phyloP scores from a whole-genome alignment of 2,888 invertebrate genomes.

The Luperina nickerlii region DNA sequence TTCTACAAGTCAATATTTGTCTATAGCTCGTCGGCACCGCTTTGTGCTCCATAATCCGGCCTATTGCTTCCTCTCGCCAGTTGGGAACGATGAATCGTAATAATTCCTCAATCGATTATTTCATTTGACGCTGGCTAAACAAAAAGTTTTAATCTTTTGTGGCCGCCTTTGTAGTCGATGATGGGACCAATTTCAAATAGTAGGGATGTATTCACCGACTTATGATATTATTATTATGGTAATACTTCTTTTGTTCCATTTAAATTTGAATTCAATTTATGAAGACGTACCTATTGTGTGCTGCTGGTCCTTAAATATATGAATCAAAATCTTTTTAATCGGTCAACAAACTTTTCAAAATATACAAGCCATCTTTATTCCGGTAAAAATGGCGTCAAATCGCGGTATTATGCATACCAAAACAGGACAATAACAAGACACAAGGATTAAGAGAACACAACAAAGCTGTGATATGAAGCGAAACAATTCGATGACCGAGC shows the following conservation, averaged over 20 bases:
- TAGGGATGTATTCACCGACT: conserved; percentile 46
- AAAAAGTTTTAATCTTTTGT: conserved; percentile 84
- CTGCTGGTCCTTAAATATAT: conserved; percentile 17
- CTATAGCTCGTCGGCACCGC: conserved; percentile 83
- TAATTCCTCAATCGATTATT: conserved; percentile 88
- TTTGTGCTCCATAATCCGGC: conserved; percentile 86
- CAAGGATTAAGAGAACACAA: conserved; percentile 76
- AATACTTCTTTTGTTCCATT: conserved; percentile 80
- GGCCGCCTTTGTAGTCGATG: conserved; percentile 78
- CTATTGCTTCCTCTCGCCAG: conserved; percentile 83
- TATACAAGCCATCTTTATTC: neutral
- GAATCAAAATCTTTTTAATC: conserved; percentile 1
- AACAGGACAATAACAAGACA: conserved; percentile 48
- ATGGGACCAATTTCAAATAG: conserved; percentile 79
- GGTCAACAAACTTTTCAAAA: neutral
- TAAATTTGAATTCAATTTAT: conserved; percentile 53
- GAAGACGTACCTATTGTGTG: conserved; percentile 29
- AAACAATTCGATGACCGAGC: conserved; percentile 89
- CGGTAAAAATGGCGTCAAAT: neutral
- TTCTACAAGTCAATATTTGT: conserved; percentile 90
- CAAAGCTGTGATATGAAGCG: conserved; percentile 84
- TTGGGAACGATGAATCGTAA: conserved; percentile 88
- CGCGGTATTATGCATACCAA: conserved; percentile 19
- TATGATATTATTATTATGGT: conserved; percentile 71
- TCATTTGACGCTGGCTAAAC: conserved; percentile 80